Conservation (phyloP, 1,140 invertebrate genomes). For the Chelonus insularis region DNA sequence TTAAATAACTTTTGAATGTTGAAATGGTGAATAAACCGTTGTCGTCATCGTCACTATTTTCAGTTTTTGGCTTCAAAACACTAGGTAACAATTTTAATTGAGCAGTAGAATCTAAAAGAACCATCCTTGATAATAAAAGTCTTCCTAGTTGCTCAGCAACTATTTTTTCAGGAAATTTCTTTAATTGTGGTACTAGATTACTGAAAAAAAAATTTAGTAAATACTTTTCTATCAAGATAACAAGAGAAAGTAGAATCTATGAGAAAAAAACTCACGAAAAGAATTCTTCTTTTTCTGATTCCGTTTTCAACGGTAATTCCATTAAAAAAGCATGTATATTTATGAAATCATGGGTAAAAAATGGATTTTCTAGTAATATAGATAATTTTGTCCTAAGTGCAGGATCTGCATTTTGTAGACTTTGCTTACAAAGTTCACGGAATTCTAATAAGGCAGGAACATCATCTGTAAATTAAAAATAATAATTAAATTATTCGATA, state of each 20-base stretch:
- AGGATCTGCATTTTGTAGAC: constrained; percentile 66
- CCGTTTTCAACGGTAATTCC: constrained; percentile 77
- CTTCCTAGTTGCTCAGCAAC: constrained; percentile 77
- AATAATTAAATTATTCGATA: too few relatives aligned
- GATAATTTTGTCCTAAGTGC: constrained; percentile 65
- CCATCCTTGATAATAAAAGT: constrained; percentile 78
- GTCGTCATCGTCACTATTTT: constrained; percentile 45
- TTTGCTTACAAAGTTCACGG: constrained; percentile 67
- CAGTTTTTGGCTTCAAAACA: constrained; percentile 68
- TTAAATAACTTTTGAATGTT: constrained; percentile 70
- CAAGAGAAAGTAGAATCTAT: too few relatives aligned
- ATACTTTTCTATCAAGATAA: background rate
- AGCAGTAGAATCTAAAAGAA: constrained; percentile 77
- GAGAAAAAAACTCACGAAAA: constrained; percentile 63
- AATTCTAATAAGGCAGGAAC: constrained; percentile 71
- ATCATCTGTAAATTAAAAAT: constrained; percentile 65
- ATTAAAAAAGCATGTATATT: constrained; percentile 78
- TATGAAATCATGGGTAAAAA: constrained; percentile 83
- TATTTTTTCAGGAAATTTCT: constrained; percentile 73
- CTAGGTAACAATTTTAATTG: constrained; percentile 74
- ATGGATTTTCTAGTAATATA: constrained; percentile 69
- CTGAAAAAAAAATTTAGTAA: constrained; percentile 43
- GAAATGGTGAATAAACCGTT: constrained; percentile 65
- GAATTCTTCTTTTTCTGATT: constrained; percentile 75
- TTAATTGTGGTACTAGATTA: constrained; percentile 66